Percentiles rank a stretch among this genome's conserved stretches.
phyloP scores from a whole-genome alignment of 2,113 vertebrate genomes.

The Phrynosoma platyrhinos region DNA sequence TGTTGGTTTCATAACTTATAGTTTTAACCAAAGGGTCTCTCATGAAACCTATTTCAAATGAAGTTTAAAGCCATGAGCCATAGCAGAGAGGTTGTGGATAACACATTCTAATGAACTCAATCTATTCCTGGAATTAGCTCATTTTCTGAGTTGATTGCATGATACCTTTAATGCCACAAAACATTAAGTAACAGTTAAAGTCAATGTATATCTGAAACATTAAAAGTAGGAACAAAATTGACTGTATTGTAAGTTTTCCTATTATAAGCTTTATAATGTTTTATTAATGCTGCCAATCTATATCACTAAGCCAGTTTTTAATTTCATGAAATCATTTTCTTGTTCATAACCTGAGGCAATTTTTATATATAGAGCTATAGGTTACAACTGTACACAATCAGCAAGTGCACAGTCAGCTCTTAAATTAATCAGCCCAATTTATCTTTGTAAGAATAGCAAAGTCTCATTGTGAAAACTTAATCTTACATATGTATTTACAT shows the following conservation, averaged over 20 bases:
- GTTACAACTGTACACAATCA: slow-evolving; percentile 69
- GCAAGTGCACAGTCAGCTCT: slow-evolving; percentile 67
- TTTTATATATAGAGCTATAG: slow-evolving; percentile 67
- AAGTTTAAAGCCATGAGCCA: slow-evolving; percentile 18
- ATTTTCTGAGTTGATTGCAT: slow-evolving; percentile 75
- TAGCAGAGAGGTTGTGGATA: slow-evolving; percentile 6
- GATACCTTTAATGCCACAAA: slow-evolving; percentile 82
- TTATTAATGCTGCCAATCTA: slow-evolving; percentile 85
- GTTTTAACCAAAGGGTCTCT: background rate
- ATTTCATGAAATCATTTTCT: slow-evolving; percentile 86
- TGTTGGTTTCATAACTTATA: slow-evolving; percentile 8
- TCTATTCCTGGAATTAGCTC: slow-evolving; percentile 37
- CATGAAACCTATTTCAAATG: slow-evolving; percentile 24
- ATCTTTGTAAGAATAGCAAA: slow-evolving; percentile 65
- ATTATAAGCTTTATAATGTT: slow-evolving; percentile 79
- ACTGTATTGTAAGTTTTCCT: slow-evolving; percentile 72
- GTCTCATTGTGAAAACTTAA: slow-evolving; percentile 58
- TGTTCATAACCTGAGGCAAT: slow-evolving; percentile 70
- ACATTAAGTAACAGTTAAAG: slow-evolving; percentile 79
- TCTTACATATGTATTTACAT: slow-evolving; percentile 40
- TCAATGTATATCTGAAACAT: slow-evolving; percentile 76
- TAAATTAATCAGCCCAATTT: slow-evolving; percentile 77
- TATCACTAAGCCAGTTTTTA: slow-evolving; percentile 85
- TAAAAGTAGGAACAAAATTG: background rate
- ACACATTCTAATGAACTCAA: slow-evolving; percentile 39